Conservation (phyloP, 2,797 vertebrate genomes). For the Myotis vivesi region DNA sequence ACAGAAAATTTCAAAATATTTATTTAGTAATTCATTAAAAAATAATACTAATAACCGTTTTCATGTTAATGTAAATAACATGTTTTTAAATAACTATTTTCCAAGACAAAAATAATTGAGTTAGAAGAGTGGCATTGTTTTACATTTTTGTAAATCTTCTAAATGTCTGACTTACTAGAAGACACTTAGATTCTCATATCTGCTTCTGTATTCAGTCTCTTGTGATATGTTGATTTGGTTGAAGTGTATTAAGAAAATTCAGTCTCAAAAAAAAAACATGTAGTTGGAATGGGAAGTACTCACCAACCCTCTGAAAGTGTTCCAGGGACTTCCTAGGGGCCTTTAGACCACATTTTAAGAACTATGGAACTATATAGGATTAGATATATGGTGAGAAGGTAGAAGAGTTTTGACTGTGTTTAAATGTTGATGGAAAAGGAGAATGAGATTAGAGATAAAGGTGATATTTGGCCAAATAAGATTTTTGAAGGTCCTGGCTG, state of each 20-base stretch:
- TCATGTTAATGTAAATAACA: not conserved
- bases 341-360: slow-evolving; percentile 27
- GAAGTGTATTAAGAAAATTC: slow-evolving; percentile 10
- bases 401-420: not conserved
- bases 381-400: not conserved
- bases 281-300: not conserved
- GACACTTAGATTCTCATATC: not conserved
- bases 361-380: not conserved
- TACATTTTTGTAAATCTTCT: not conserved
- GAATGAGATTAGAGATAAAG: slow-evolving; percentile 3
- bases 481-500: slow-evolving; percentile 33
- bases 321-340: not conserved
- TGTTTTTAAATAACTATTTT: slow-evolving; percentile 19
- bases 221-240: slow-evolving; percentile 8
- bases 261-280: not conserved
- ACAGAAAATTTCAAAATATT: not conserved
- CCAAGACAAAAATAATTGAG: not conserved
- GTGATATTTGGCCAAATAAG: not conserved
- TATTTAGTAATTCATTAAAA: slow-evolving; percentile 11
- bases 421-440: slow-evolving; percentile 28
- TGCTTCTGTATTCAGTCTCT: not conserved
- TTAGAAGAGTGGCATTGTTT: not conserved
- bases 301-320: not conserved
- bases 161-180: not conserved
- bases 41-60: not conserved